Conservation (phyloP, 2,113 vertebrate species). For the Tachycineta bicolor region DNA sequence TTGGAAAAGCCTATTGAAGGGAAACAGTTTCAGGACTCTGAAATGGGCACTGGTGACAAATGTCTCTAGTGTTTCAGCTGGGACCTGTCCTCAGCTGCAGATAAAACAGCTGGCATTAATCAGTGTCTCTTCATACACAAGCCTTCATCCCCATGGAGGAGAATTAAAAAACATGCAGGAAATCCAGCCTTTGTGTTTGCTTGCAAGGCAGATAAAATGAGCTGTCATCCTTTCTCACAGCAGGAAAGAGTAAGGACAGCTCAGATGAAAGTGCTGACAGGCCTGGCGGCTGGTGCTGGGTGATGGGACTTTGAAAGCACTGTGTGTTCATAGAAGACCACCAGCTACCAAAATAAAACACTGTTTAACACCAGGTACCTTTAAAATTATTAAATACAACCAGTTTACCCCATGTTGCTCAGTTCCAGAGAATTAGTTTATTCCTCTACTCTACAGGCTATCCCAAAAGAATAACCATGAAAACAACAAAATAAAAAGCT, state of each 20-base stretch:
- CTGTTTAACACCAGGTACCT: neutral
- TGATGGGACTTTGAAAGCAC: neutral
- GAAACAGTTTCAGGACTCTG: neutral
- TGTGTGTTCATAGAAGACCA: neutral
- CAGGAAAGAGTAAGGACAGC: constrained; percentile 44
- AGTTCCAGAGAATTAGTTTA: neutral
- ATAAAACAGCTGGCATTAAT: constrained; percentile 43
- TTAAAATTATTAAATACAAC: neutral
- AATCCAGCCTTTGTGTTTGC: constrained; percentile 59
- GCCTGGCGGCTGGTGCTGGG: neutral
- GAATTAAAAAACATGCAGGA: constrained; percentile 6
- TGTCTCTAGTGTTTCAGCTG: neutral
- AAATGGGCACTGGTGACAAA: neutral
- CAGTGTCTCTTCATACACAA: neutral
- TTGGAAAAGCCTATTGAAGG: neutral
- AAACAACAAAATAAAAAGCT: neutral
- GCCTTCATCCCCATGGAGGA: neutral
- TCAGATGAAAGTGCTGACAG: constrained; percentile 40
- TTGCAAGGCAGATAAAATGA: constrained; percentile 52
- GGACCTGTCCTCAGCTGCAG: neutral
- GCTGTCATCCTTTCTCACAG: constrained; percentile 44
- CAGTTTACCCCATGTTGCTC: neutral
- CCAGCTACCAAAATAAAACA: neutral
- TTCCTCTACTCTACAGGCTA: neutral
- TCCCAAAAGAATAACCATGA: neutral